Percentiles rank a stretch among this genome's conserved stretches.
These are phyloP conservation scores for Thunnus thynnus DNA, from an alignment of 2,113 vertebrate species.

Conservation along the genomic window DNA sequence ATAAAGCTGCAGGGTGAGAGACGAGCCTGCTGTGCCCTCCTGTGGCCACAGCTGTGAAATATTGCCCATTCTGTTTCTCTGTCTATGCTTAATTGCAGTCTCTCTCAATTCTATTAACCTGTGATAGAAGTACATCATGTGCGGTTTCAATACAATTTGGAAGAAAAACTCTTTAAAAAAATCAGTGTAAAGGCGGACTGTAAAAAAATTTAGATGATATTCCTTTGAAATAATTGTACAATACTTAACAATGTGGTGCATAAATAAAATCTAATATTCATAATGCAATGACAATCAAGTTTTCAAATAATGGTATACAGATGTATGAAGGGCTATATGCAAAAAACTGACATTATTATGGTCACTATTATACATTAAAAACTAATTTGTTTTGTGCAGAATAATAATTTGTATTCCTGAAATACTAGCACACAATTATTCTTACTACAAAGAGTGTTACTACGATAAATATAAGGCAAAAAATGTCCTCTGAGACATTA, in stretches of 20 bases:
- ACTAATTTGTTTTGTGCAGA: neutral
- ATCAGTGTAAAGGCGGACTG: neutral
- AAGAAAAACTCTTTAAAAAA: neutral
- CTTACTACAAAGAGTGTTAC: conserved; percentile 10
- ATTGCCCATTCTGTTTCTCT: conserved; percentile 52
- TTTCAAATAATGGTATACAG: neutral
- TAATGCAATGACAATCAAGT: neutral
- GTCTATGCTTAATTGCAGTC: conserved; percentile 49
- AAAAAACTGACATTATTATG: neutral
- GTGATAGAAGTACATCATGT: conserved; percentile 10
- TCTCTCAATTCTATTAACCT: conserved; percentile 44
- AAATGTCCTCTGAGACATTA: conserved; percentile 27
- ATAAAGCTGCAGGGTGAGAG: conserved; percentile 67
- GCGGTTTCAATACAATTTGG: neutral
- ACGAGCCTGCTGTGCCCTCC: conserved; percentile 84
- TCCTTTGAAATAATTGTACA: neutral
- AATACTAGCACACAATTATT: neutral
- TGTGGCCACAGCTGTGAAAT: conserved; percentile 79
- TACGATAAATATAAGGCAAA: neutral
- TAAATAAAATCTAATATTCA: neutral
- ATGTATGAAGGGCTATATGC: neutral
- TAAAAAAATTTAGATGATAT: neutral
- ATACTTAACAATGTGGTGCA: neutral
- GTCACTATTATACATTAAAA: neutral
- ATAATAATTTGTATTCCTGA: neutral